phyloP scores from a whole-genome alignment of 2,113 vertebrate genomes.

The Barbus barbus region DNA sequence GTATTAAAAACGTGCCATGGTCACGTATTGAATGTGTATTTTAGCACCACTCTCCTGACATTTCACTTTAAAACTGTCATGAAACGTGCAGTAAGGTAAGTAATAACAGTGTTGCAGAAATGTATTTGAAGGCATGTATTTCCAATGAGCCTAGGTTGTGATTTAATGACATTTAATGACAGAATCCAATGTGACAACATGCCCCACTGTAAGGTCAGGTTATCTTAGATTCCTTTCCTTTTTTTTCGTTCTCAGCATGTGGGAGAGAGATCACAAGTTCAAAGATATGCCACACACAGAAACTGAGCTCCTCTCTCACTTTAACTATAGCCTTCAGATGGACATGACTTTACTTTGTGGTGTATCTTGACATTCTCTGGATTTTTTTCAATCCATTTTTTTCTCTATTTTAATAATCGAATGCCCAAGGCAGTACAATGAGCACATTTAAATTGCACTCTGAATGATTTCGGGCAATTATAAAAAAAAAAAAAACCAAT shows the following conservation, averaged over 20 bases:
- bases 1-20: no score
- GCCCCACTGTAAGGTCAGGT: no score
- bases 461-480: not conserved
- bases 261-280: constrained; percentile 48
- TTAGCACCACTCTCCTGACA: no score
- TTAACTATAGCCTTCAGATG: not conserved
- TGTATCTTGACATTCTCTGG: not conserved
- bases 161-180: no score
- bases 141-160: no score
- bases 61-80: no score
- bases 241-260: no score
- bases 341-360: not conserved
- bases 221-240: no score
- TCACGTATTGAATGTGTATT: no score
- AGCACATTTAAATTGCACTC: constrained; percentile 8
- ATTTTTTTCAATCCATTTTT: not conserved
- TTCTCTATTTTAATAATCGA: not conserved
- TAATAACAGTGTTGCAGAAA: no score
- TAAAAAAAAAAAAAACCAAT: not conserved
- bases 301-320: not conserved
- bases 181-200: not conserved
- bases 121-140: no score
- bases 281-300: constrained; percentile 44
- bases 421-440: constrained; percentile 15
- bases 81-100: no score